These are phyloP conservation scores for Crioceris asparagi DNA, from an alignment of 2,888 invertebrate genomes.

Conservation along the genomic window DNA sequence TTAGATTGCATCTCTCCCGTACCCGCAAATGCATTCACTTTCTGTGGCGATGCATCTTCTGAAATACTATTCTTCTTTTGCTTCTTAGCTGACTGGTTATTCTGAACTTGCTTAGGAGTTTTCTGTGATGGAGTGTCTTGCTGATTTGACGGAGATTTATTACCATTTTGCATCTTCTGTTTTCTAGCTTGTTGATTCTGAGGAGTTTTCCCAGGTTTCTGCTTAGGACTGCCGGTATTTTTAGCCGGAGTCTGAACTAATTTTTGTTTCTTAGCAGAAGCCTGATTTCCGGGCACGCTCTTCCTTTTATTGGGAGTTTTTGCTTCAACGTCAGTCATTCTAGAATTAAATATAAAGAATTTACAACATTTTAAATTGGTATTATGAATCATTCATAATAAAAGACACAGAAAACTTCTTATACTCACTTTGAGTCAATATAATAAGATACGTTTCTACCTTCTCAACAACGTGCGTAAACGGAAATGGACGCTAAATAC, in stretches of 20 bases:
- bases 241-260: conserved; percentile 6
- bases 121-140: conserved; percentile 4
- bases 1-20: conserved; percentile 12
- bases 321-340: conserved; percentile 17
- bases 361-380: too few relatives aligned
- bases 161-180: too few relatives aligned
- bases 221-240: conserved; percentile 2
- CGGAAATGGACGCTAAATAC: too few relatives aligned
- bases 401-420: too few relatives aligned
- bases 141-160: background rate
- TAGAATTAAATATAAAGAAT: conserved; percentile 1
- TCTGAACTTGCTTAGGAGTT: conserved; percentile 4
- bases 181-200: too few relatives aligned
- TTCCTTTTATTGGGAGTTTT: conserved; percentile 19
- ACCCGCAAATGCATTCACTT: conserved; percentile 16
- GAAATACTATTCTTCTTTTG: conserved; percentile 1
- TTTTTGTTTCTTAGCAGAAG: conserved; percentile 17
- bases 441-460: too few relatives aligned
- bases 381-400: too few relatives aligned
- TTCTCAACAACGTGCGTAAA: too few relatives aligned
- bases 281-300: conserved; percentile 12
- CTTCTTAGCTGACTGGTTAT: background rate
- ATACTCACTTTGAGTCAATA: too few relatives aligned
- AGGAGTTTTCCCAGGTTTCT: conserved; percentile 1
- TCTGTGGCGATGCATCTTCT: conserved; percentile 11